Conservation (phyloP, 2,888 invertebrate species). For the Himalopsyche anomala region DNA sequence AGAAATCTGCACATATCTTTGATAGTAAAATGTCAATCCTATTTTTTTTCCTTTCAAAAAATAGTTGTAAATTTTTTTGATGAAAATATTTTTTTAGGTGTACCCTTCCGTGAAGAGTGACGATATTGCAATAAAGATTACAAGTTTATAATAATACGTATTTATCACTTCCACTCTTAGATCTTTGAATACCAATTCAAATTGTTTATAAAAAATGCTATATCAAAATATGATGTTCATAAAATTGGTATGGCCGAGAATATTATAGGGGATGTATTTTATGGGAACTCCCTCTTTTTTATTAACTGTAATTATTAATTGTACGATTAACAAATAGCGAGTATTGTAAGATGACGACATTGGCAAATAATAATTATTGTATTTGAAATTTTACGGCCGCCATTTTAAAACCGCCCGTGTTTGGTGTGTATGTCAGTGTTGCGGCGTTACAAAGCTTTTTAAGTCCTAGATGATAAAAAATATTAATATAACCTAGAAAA, state of each 20-base stretch:
- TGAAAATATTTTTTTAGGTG: slow-evolving; percentile 29
- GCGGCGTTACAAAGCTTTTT: slow-evolving; percentile 46
- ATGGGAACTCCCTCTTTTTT: slow-evolving; percentile 44
- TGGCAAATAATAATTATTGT: slow-evolving; percentile 47
- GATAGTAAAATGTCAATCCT: neutral
- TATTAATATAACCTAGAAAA: slow-evolving; percentile 40
- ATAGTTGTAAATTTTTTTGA: neutral
- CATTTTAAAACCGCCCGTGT: slow-evolving; percentile 43
- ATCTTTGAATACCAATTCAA: slow-evolving; percentile 43
- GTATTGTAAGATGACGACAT: slow-evolving; percentile 21
- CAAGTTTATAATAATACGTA: slow-evolving; percentile 20
- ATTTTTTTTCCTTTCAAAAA: neutral
- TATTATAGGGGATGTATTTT: slow-evolving; percentile 40
- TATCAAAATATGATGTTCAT: slow-evolving; percentile 42
- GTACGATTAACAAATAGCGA: slow-evolving; percentile 35
- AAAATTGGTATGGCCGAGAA: slow-evolving; percentile 29
- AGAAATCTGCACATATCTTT: slow-evolving; percentile 23
- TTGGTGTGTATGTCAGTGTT: slow-evolving; percentile 51
- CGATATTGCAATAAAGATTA: slow-evolving; percentile 28
- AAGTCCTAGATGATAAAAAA: slow-evolving; percentile 48
- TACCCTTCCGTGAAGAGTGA: slow-evolving; percentile 45
- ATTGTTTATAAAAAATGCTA: slow-evolving; percentile 37
- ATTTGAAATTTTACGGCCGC: slow-evolving; percentile 49
- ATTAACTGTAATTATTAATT: slow-evolving; percentile 40
- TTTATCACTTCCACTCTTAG: slow-evolving; percentile 31